phyloP scores from a whole-genome alignment of 2,888 invertebrate genomes.

The Melinaea menophilus region DNA sequence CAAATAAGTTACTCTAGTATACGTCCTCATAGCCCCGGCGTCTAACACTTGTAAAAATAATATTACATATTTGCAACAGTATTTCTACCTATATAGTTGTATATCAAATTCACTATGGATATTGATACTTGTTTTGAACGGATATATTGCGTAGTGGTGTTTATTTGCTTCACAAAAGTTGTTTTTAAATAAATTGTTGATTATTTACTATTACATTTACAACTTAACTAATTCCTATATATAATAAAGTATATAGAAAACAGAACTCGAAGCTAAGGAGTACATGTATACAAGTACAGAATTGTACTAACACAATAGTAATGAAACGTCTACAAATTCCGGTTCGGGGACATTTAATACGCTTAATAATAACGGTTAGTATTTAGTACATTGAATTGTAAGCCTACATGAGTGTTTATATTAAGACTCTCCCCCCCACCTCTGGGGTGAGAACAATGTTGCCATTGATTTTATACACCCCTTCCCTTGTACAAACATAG shows the following conservation, averaged over 20 bases:
- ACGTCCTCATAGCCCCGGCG: neutral
- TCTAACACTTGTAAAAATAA: neutral
- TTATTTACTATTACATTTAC: too few species aligned
- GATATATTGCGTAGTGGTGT: too few species aligned
- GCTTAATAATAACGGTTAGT: constrained; percentile 5
- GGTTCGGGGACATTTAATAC: constrained; percentile 1
- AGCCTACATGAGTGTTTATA: constrained; percentile 5
- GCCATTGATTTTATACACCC: constrained; percentile 73
- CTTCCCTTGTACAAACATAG: constrained; percentile 47
- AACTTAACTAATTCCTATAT: too few species aligned
- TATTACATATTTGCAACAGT: constrained; percentile 3
- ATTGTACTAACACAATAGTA: neutral
- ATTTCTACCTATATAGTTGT: neutral
- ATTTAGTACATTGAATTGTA: constrained; percentile 6
- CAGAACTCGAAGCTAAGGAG: too few species aligned
- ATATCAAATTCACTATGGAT: constrained; percentile 42
- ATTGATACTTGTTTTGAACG: neutral
- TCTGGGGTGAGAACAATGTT: constrained; percentile 8
- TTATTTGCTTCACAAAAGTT: too few species aligned
- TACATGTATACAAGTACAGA: neutral
- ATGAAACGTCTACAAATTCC: constrained; percentile 5
- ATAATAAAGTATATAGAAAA: too few species aligned
- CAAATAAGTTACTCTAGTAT: constrained; percentile 46
- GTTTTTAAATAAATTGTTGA: too few species aligned
- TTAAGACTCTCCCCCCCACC: neutral